phyloP scores from a whole-genome alignment of 2,888 invertebrate genomes.

The Amaurobius ferox region DNA sequence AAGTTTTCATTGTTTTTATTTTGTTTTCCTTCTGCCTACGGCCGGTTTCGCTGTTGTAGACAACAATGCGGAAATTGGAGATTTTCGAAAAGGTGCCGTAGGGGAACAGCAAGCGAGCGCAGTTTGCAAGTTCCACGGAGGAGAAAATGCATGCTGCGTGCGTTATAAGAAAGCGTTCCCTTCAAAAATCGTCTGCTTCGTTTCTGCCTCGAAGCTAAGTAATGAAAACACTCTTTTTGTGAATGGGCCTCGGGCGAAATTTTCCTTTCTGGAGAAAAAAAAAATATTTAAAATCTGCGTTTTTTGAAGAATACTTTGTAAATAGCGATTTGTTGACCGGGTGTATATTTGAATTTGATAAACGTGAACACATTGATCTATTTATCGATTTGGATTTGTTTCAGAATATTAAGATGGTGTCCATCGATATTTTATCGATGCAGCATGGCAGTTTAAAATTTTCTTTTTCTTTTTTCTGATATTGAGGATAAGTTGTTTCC shows the following conservation, averaged over 20 bases:
- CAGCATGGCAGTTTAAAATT: no score
- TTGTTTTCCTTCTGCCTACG: conserved; percentile 18
- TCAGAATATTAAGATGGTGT: no score
- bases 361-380: no score
- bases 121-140: neutral
- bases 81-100: neutral
- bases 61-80: conserved; percentile 58
- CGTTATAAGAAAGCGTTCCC: neutral
- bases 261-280: neutral
- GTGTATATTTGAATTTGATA: no score
- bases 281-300: neutral
- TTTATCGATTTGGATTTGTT: no score
- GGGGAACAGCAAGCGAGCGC: neutral
- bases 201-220: neutral
- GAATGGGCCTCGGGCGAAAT: neutral
- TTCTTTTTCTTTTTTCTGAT: no score
- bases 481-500: no score
- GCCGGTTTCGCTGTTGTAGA: conserved; percentile 55
- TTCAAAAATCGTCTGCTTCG: neutral
- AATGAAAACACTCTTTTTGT: neutral
- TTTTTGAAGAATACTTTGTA: no score
- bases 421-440: no score
- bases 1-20: conserved; percentile 32
- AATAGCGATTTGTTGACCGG: no score
- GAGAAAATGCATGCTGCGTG: neutral